phyloP scores from a whole-genome alignment of 53 echinoderm and acorn worm genomes.

The Echinarachnius parma region DNA sequence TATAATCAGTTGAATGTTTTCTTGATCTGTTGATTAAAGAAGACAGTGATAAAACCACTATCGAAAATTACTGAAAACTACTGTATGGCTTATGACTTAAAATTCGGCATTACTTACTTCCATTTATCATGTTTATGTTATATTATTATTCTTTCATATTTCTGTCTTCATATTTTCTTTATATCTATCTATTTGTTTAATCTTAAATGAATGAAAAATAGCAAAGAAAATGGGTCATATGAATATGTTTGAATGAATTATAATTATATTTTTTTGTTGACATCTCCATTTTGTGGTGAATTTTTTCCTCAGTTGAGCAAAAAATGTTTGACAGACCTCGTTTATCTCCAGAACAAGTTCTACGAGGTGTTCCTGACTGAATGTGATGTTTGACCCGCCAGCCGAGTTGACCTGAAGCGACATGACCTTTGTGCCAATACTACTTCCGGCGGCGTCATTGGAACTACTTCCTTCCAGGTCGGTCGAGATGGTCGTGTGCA shows the following conservation, averaged over 20 bases:
- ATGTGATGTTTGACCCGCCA: slow-evolving; percentile 24
- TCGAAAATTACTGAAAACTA: no score
- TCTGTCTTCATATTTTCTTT: not conserved
- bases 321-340: not conserved
- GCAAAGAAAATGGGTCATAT: not conserved
- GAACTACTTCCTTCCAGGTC: not conserved
- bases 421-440: slow-evolving; percentile 36
- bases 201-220: not conserved
- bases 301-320: no score
- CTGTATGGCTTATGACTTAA: no score
- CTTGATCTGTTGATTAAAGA: no score
- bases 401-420: slow-evolving; percentile 20
- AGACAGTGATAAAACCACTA: no score
- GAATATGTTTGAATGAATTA: no score
- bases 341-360: not conserved
- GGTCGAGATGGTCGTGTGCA: slow-evolving; percentile 9
- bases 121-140: no score
- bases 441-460: slow-evolving; percentile 15
- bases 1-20: no score
- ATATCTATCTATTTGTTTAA: not conserved
- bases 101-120: no score
- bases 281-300: no score
- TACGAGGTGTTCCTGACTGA: slow-evolving; percentile 6
- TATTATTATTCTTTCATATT: no score
- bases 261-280: no score